Conservation (phyloP, 2,888 invertebrate species). For the Lithophane socia region DNA sequence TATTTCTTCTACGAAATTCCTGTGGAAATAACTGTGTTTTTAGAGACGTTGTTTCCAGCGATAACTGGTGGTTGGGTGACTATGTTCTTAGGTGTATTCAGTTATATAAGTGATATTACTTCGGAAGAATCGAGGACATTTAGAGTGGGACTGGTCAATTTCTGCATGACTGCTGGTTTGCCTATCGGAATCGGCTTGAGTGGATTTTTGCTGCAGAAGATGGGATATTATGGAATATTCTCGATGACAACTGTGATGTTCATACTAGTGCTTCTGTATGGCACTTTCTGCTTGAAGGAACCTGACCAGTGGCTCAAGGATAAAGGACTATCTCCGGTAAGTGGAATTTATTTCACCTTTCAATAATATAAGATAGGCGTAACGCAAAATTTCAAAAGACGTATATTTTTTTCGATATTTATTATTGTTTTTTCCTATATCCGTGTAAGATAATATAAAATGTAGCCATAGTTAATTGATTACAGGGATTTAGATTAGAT, state of each 20-base stretch:
- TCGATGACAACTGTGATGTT: constrained; percentile 82
- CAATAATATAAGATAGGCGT: not conserved
- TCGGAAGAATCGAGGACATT: constrained; percentile 90
- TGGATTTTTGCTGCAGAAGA: constrained; percentile 84
- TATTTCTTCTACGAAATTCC: constrained; percentile 91
- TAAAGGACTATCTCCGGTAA: constrained; percentile 81
- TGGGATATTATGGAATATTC: constrained; percentile 88
- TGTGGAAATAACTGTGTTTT: constrained; percentile 88
- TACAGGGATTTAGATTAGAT: constrained; percentile 44
- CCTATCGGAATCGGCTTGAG: constrained; percentile 90
- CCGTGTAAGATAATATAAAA: constrained; percentile 27
- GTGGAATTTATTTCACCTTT: constrained; percentile 61
- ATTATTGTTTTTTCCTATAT: constrained; percentile 2
- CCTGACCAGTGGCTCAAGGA: constrained; percentile 84
- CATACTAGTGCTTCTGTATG: constrained; percentile 92
- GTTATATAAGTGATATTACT: constrained; percentile 92
- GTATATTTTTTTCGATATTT: not conserved
- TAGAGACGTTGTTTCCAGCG: constrained; percentile 89
- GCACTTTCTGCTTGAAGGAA: constrained; percentile 93
- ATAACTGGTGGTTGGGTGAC: constrained; percentile 90
- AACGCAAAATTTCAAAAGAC: not conserved
- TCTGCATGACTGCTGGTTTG: constrained; percentile 90
- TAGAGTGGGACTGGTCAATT: constrained; percentile 91
- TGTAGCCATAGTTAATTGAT: constrained; percentile 30
- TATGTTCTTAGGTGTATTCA: constrained; percentile 91